Evolutionary conservation across 2,888 invertebrate genomes (phyloP).

Genomic region (Heliconius aoede): DNA sequence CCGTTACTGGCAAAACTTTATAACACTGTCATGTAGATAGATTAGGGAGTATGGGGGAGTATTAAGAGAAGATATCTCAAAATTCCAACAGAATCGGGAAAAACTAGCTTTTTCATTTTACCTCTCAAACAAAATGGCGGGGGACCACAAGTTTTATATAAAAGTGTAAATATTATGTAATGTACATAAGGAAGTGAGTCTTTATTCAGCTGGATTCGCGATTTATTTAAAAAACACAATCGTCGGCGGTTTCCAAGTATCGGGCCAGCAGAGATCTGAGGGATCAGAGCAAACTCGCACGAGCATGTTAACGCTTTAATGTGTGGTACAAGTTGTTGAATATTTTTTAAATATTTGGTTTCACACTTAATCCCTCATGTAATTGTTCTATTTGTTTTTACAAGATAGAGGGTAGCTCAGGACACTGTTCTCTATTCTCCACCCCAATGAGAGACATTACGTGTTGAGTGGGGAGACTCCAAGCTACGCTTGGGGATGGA

Average conservation of each 20-base stretch:
- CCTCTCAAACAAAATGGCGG: not conserved
- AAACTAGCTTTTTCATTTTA: too few species aligned
- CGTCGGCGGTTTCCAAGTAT: slow-evolving; percentile 64
- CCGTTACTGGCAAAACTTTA: too few species aligned
- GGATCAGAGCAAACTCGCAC: slow-evolving; percentile 61
- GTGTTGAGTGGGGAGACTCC: too few species aligned
- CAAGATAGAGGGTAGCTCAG: not conserved
- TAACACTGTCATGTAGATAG: too few species aligned
- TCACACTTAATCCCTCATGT: not conserved
- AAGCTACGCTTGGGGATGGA: too few species aligned
- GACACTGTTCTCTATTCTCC: too few species aligned
- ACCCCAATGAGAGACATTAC: too few species aligned
- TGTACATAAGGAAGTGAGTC: slow-evolving; percentile 13
- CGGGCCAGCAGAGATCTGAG: slow-evolving; percentile 71
- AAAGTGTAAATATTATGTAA: not conserved
- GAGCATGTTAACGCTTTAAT: slow-evolving; percentile 60
- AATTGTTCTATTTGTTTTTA: too few species aligned
- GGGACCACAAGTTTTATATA: not conserved
- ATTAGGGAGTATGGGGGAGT: too few species aligned
- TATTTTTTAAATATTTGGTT: not conserved
- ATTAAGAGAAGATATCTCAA: too few species aligned
- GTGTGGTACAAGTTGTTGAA: slow-evolving; percentile 44
- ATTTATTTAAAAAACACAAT: slow-evolving; percentile 68
- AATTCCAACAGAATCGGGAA: too few species aligned
- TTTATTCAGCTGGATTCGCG: slow-evolving; percentile 39